Evolutionary conservation across 1,140 invertebrate genomes (phyloP).

Genomic region (Megalonaias nervosa): DNA sequence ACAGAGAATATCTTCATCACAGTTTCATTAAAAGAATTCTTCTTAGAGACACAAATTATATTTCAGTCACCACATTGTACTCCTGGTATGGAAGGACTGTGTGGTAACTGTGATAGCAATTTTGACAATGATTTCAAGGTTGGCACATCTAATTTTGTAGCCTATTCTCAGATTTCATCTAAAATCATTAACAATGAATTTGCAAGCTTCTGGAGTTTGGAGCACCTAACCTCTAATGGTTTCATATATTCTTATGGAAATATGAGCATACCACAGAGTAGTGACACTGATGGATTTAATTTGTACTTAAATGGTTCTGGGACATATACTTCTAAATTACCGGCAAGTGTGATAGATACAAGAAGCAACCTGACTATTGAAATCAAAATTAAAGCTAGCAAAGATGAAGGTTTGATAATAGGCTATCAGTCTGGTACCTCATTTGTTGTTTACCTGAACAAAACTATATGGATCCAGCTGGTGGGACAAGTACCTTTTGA

Average conservation of each 20-base stretch:
- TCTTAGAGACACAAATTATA: too few species aligned
- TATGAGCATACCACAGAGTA: conserved; percentile 2
- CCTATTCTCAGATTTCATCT: conserved; percentile 23
- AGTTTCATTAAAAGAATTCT: too few species aligned
- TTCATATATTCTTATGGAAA: conserved; percentile 36
- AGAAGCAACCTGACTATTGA: conserved; percentile 37
- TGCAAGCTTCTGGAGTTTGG: conserved; percentile 13
- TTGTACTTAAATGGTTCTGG: conserved; percentile 35
- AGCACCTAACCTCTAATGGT: not conserved
- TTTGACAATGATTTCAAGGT: conserved; percentile 37
- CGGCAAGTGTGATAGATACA: conserved; percentile 13
- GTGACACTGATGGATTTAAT: conserved; percentile 17
- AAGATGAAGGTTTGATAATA: conserved; percentile 26
- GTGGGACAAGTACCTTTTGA: conserved; percentile 7
- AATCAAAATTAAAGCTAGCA: conserved; percentile 26
- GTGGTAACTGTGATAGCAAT: conserved; percentile 43
- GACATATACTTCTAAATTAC: conserved; percentile 23
- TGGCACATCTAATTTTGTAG: not conserved
- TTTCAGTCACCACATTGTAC: conserved; percentile 1
- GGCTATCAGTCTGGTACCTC: conserved; percentile 25
- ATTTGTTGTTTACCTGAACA: conserved; percentile 27
- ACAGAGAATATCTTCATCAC: too few species aligned
- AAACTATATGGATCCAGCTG: not conserved
- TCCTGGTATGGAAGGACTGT: conserved; percentile 26
- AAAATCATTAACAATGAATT: conserved; percentile 27